Conservation (phyloP, 2,113 vertebrate genomes). For the Ailurus styani region DNA sequence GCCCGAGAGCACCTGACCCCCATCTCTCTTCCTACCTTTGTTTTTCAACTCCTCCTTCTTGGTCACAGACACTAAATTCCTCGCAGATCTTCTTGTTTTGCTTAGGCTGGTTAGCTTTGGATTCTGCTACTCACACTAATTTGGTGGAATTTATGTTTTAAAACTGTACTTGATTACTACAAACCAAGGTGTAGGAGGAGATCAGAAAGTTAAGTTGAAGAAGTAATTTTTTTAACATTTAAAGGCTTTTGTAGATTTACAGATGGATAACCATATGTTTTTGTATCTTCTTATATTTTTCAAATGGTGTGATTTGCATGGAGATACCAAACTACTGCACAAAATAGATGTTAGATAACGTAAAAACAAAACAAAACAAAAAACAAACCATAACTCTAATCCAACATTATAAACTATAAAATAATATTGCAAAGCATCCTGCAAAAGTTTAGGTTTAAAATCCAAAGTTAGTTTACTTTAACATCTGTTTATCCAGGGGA, state of each 20-base stretch:
- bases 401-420: neutral
- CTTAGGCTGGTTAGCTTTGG: neutral
- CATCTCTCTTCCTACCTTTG: too few species aligned
- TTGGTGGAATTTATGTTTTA: neutral
- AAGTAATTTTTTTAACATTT: neutral
- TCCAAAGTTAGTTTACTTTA: neutral
- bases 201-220: neutral
- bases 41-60: neutral
- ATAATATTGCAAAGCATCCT: neutral
- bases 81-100: neutral
- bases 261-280: neutral
- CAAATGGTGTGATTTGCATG: neutral
- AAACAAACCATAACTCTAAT: neutral
- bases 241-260: neutral
- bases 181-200: neutral
- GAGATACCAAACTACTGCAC: neutral
- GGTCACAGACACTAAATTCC: neutral
- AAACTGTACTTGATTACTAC: neutral
- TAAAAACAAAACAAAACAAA: neutral
- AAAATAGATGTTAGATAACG: neutral
- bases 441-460: neutral
- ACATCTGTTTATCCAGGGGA: neutral
- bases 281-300: neutral
- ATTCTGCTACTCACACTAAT: neutral
- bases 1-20: fast-evolving